A percentile compares a stretch with the other conserved stretches of the same genome.
These are phyloP conservation scores for Mustela lutreola DNA, from an alignment of 2,113 vertebrate genomes.

Conservation along the genomic window DNA sequence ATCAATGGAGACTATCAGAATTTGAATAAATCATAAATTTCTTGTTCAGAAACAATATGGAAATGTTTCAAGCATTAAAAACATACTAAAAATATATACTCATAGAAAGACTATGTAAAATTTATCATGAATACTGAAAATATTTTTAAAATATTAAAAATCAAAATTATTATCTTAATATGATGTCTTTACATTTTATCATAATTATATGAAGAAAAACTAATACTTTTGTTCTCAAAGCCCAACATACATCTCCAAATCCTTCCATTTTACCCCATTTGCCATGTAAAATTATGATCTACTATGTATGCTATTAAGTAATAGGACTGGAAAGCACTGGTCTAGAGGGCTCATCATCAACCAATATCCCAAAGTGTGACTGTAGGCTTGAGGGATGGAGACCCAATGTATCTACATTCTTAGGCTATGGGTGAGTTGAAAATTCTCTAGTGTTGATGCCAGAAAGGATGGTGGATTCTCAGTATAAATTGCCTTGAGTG, in stretches of 20 bases:
- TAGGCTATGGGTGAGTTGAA: background rate
- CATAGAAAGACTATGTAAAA: background rate
- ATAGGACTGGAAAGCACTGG: background rate
- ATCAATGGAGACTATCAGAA: background rate
- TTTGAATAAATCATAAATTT: conserved; percentile 19
- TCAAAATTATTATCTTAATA: background rate
- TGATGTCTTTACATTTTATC: background rate
- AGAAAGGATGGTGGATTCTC: background rate
- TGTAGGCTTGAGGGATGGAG: background rate
- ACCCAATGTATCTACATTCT: background rate
- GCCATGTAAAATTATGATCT: background rate
- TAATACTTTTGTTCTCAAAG: background rate
- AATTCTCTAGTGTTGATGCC: background rate
- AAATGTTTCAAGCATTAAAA: background rate
- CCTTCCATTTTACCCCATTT: background rate
- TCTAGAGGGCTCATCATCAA: background rate
- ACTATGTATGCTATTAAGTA: background rate
- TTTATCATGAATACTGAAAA: background rate
- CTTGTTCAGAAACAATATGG: background rate
- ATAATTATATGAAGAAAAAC: background rate
- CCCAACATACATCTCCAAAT: background rate
- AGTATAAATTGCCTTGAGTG: background rate
- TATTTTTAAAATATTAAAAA: conserved; percentile 3
- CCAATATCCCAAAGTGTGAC: background rate
- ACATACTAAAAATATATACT: background rate